Evolutionary conservation across 2,888 invertebrate genomes (phyloP).

Genomic region (Oegoconia quadripuncta): DNA sequence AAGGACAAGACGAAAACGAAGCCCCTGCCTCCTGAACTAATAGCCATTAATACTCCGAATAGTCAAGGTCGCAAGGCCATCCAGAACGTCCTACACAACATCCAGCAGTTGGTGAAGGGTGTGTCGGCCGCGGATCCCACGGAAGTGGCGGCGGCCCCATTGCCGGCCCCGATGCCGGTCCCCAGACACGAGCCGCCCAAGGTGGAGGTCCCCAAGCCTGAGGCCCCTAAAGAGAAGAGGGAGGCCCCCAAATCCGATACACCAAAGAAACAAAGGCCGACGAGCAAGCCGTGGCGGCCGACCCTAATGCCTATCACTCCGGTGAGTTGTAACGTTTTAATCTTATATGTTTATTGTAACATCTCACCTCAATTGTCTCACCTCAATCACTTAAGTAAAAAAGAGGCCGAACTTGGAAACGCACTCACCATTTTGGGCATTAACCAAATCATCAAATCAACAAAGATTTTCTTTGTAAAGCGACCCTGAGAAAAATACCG

Average conservation of each 20-base stretch:
- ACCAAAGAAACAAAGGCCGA: conserved; percentile 64
- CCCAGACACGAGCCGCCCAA: conserved; percentile 35
- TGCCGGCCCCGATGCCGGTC: conserved; percentile 40
- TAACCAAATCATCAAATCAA: too few relatives aligned
- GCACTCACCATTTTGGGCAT: too few relatives aligned
- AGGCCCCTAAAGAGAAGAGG: conserved; percentile 31
- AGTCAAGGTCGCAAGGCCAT: conserved; percentile 66
- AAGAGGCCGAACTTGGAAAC: too few relatives aligned
- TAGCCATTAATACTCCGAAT: conserved; percentile 77
- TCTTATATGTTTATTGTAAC: too few relatives aligned
- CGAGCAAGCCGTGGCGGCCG: conserved; percentile 85
- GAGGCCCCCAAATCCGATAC: conserved; percentile 42
- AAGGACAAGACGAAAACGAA: conserved; percentile 55
- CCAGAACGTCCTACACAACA: conserved; percentile 69
- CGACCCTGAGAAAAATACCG: too few relatives aligned
- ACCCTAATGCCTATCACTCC: conserved; percentile 83
- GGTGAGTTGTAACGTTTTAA: conserved; percentile 53
- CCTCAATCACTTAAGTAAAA: too few relatives aligned
- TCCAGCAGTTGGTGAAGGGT: conserved; percentile 70
- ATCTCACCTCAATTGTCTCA: too few relatives aligned
- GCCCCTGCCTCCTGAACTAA: conserved; percentile 77
- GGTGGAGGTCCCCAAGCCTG: conserved; percentile 32
- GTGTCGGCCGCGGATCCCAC: conserved; percentile 68
- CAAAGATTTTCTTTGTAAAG: too few relatives aligned
- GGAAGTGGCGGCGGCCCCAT: conserved; percentile 60